A percentile compares a stretch with the other conserved stretches of the same genome.
Evolutionary conservation across 2,797 vertebrate genomes (phyloP).

Genomic region (Artibeus lituratus): DNA sequence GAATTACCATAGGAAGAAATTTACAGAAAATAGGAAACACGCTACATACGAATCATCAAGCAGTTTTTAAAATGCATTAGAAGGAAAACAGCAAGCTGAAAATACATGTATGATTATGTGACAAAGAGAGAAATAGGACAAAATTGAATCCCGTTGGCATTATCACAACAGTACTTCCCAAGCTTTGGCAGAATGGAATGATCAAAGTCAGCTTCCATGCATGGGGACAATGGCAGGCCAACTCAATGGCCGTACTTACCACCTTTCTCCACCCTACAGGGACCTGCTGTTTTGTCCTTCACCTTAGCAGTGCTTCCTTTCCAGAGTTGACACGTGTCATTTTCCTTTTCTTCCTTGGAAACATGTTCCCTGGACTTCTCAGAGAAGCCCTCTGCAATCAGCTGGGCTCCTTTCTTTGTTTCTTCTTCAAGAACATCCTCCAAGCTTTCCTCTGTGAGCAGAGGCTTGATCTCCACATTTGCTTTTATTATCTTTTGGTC

Average conservation of each 20-base stretch:
- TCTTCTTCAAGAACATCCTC: not conserved
- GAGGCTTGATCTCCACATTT: not conserved
- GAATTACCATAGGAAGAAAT: conserved; percentile 50
- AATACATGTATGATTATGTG: not conserved
- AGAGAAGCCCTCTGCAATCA: not conserved
- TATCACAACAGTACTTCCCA: not conserved
- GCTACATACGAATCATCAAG: conserved; percentile 15
- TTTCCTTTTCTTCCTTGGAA: conserved; percentile 49
- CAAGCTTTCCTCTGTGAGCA: not conserved
- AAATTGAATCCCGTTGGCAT: not conserved
- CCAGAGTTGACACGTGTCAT: conserved; percentile 1
- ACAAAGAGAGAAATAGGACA: conserved; percentile 19
- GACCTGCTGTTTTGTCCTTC: conserved; percentile 12
- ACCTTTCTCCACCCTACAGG: conserved; percentile 8
- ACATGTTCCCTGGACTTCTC: not conserved
- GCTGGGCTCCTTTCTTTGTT: not conserved
- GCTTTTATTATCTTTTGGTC: conserved; percentile 1
- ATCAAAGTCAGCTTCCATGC: not conserved
- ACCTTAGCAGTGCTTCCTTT: not conserved
- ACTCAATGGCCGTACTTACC: conserved; percentile 80
- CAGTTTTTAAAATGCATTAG: conserved; percentile 51
- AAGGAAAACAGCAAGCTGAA: conserved; percentile 41
- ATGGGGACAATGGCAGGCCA: not conserved
- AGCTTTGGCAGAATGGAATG: conserved; percentile 42
- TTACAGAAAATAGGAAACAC: conserved; percentile 66